phyloP scores from a whole-genome alignment of 1,140 invertebrate species.

The Diachasmimorpha longicaudata region DNA sequence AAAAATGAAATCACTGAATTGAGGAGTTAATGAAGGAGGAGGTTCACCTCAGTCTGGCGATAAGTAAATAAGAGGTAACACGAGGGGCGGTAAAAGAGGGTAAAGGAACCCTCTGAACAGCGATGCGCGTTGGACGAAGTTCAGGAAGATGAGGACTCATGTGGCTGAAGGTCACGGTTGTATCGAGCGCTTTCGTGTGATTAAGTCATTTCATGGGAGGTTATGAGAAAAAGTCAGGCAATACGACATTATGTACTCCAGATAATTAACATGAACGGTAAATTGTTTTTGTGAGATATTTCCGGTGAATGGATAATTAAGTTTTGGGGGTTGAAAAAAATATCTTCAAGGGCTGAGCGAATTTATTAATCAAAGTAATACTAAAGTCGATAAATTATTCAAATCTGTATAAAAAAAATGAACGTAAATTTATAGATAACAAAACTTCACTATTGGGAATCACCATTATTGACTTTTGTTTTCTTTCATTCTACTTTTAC shows the following conservation, averaged over 20 bases:
- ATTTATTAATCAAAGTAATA: too few species aligned
- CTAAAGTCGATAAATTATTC: too few species aligned
- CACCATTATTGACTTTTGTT: too few species aligned
- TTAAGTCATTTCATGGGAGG: slow-evolving; percentile 31
- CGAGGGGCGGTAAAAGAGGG: slow-evolving; percentile 34
- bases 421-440: too few species aligned
- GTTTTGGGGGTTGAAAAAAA: neutral
- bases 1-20: slow-evolving; percentile 44
- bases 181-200: slow-evolving; percentile 32
- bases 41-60: neutral
- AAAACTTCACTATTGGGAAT: too few species aligned
- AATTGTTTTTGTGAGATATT: neutral
- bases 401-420: too few species aligned
- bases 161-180: neutral
- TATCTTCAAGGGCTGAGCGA: too few species aligned
- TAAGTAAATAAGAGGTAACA: slow-evolving; percentile 41
- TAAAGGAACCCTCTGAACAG: slow-evolving; percentile 18
- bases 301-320: neutral
- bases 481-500: too few species aligned
- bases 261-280: slow-evolving; percentile 51
- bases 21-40: slow-evolving; percentile 40
- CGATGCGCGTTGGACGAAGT: slow-evolving; percentile 33
- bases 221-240: slow-evolving; percentile 42
- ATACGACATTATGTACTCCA: slow-evolving; percentile 40
- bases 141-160: neutral